Base-by-base conservation (phyloP, 1,140 invertebrate genomes). In the Stenopsyche tienmushanensis region DNA sequence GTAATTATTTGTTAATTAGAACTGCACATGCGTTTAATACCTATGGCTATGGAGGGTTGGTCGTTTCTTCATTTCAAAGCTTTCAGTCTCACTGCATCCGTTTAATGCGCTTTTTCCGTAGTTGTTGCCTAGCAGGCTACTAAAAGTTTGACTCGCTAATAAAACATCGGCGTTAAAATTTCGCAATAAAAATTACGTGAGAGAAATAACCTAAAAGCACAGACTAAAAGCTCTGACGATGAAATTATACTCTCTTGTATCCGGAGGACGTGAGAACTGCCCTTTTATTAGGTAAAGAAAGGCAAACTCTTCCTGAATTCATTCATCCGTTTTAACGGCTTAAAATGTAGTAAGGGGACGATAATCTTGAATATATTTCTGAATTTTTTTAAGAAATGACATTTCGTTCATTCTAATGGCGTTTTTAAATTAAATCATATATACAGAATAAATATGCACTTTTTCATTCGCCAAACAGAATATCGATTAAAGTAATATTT, bases 101-200 rank as follows among this genome's bases (percentile, higher is more conserved):
- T 54, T 54, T 54, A 17, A 54, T 54, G 52, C 52, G 52, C n/a
- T n/a, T n/a, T n/a, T 54, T 54, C 23, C 13, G 52, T 49, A 17
- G 23, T 17, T 49, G 50, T n/a, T n/a, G n/a, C n/a, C n/a, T n/a
- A 24, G 21, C 26, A 13, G 21, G 25, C 50, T 24, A 29, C 54
- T 57, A 39, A 57, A 57, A 57, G 54, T 42, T 57, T 7, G 24
- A 29, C 29, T 20, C 24, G 29, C 54, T 57, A 57, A 57, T 57
- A 57, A 57, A 57, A 57, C 54, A 57, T 42, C 34, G 54, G 34
- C 39, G 54, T 57, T 57, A 57, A 57, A 57, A 57, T 57, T 34
- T 13, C n/a, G 54, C 54, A 42, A 57, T 57, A 57, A 57, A 57
- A 57, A 57, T 57, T 57, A 57, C 54, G 54, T 57, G 54, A 57